Evolutionary conservation across 2,888 invertebrate genomes (phyloP), one percentile per base, ranked within the genome.

Genomic region (Fabriciana adippe): DNA sequence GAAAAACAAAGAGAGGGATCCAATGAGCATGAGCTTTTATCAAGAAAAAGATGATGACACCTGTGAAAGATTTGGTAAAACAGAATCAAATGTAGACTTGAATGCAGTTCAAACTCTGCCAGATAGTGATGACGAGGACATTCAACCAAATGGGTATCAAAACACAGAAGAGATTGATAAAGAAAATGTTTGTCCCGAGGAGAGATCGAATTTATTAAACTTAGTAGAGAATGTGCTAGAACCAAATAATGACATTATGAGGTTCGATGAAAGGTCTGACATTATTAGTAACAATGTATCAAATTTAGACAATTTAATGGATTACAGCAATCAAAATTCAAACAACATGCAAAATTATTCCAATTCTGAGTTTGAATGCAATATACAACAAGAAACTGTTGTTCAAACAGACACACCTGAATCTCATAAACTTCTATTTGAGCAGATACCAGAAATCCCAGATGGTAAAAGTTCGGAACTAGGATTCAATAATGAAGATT

Each of bases 21-120:
- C 94, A 16, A 94, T 94, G 94, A 94, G 94, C 72, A 94, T 94
- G 94, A 94, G 94, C 65, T 94, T 94, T 81, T 94, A 94, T 78
- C 94, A 94, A 77, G 94, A 94, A 77, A 93, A 94, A 78, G 93
- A 93, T 75, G 93, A 93, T 74, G 93, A 93, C 71, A 91, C 92
- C 2, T 90, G 90, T 78, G 92, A 92, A 76, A 84, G 88, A 64
- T 84, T 88, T 64, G 72, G 80, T 50, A 85, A 81, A 75, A 81
- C 78, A 68, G 84, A 83, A 64, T 85, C 91, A 76, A 89, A 88
- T 56, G 93, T 94, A 55, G 94, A 94, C 81, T 87, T 94, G 41
- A 94, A 94, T 79, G 93, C 94, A 72, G 94, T 94, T 26, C 94
- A 94, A 74, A 77, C 86, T 18, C 78, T 94, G 57, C 94, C 94